Base-by-base conservation (phyloP, 2,888 invertebrate species). In the Halictus ligatus region DNA sequence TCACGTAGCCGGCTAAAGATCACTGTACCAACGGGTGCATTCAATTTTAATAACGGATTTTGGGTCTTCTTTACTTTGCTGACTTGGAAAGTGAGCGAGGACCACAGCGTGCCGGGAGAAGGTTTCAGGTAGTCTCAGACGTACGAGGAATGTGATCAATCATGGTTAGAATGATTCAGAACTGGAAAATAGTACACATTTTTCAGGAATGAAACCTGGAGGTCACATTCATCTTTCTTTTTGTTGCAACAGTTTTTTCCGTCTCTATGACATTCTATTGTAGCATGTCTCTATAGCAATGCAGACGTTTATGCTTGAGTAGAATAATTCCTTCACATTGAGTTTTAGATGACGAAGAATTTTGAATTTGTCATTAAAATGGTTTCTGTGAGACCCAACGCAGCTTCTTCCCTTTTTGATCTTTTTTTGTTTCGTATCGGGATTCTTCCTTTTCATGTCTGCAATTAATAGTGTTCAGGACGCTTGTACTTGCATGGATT, bases 1-100 rank as follows among this genome's bases (percentile, higher is more conserved):
- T 78, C 85, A 73, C 18, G 75, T 88, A 7, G 82, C 75, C 29
- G 85, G 75, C 25, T 83, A 84, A 76, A 25, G 43, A 13, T 25
- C 43, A 1, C 2, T 10, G 15, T 18, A 2, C 5, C 43, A 72
- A 15, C 46, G 21, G 25, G n/a, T 50, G 0, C 67, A 29, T 35
- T 80, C 58, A n/a, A 40, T 18, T 60, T 60, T 60, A 13, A 54
- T 46, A 46, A 75, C 40, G 64, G 48, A 71, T n/a, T 60, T 79
- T 81, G 48, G 76, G 60, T 46, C 21, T 64, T 69, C 10, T 80
- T 79, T 77, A 60, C 54, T 48, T 67, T 78, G 84, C 78, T 85
- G 76, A 73, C 85, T 84, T 84, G 85, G 79, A 84, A 85, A 78
- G 84, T 84, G 72, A 79, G 79, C 83, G 58, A 50, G 50, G 46